Evolutionary conservation across 2,113 vertebrate species (phyloP).

Genomic region (Ursus arctos): DNA sequence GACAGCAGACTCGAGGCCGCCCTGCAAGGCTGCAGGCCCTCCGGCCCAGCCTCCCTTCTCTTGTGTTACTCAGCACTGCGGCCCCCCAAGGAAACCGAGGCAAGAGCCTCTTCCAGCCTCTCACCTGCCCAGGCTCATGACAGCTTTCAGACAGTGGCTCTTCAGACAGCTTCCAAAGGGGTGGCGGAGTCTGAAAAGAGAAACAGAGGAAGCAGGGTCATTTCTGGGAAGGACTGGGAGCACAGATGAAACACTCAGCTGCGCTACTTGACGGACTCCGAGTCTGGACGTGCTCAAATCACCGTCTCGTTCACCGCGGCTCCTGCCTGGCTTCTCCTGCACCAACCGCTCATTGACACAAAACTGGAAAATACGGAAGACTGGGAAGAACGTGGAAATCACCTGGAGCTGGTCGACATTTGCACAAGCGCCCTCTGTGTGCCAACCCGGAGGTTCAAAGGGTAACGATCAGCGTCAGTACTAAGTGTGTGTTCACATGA

Average conservation of each 20-base stretch:
- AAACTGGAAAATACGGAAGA: background rate
- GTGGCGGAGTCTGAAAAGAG: background rate
- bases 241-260: background rate
- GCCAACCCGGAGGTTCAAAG: background rate
- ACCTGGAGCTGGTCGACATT: background rate
- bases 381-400: background rate
- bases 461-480: background rate
- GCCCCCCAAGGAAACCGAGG: background rate
- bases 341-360: background rate
- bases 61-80: background rate
- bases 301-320: accelerated
- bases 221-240: background rate
- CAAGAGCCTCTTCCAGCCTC: background rate
- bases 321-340: background rate
- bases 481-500: background rate
- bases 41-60: background rate
- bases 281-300: background rate
- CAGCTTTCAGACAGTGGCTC: background rate
- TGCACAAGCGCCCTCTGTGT: background rate
- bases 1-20: background rate
- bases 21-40: background rate
- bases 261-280: accelerated
- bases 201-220: background rate
- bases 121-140: background rate
- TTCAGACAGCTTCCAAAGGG: background rate